Evolutionary conservation across 2,797 vertebrate genomes (phyloP), one percentile per base, ranked within the genome.

Genomic region (Chromis chromis): DNA sequence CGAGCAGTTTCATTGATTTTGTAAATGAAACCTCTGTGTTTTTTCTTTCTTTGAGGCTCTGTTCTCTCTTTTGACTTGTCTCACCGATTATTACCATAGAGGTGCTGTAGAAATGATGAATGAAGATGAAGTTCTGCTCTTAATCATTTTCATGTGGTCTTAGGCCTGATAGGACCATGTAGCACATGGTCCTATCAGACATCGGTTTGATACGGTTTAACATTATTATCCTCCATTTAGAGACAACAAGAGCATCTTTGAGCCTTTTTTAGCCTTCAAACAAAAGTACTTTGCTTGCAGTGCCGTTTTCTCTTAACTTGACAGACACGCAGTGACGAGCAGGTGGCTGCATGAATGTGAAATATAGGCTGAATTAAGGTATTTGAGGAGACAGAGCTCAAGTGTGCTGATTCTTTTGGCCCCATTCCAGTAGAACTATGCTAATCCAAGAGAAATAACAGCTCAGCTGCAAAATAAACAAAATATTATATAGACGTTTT

Each of bases 141-240:
- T 65, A 44, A 80, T 73, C 27, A 60, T 68, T 46, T 78, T 78
- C 85, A 86, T 88, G 72, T 86, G 80, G 78, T 87, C 72, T 52
- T 21, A 53, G 6, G 12, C 36, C 44, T 19, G n/a, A n/a, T n/a
- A n/a, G n/a, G n/a, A n/a, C n/a, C n/a, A n/a, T n/a, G 33, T n/a
- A 12, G 74, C 78, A 73, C 74, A 81, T 74, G 19, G 49, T 83
- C 50, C 62, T 53, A 61, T 60, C 64, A 50, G 59, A 17, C 33
- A 1, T 10, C 5, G 4, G 25, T 55, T 68, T 79, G 81, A 79
- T 53, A 1, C 5, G 3, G 25, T 55, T 68, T 79, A 83, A 80
- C 56, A 1, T 72, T 6, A 8, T 87, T 86, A 74, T 24, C 36
- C 49, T 79, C 49, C 40, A 60, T 40, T 62, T 11, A 56, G 40